Percentiles rank a stretch among this genome's conserved stretches.
Evolutionary conservation across 2,888 invertebrate species (phyloP).

Genomic region (Eremobia ochroleuca): DNA sequence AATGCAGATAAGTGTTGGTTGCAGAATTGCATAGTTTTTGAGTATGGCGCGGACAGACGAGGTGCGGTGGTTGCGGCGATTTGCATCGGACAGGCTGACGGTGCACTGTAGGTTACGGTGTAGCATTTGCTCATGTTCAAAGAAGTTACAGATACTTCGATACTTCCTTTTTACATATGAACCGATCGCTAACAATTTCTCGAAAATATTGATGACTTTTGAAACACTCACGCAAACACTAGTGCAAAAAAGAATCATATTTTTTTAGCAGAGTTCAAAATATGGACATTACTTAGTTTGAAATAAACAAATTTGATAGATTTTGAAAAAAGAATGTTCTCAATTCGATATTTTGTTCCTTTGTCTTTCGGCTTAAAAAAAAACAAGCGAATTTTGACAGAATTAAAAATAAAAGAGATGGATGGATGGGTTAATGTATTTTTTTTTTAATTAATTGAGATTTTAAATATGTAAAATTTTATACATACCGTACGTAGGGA

Average conservation of each 20-base stretch:
- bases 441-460: not conserved
- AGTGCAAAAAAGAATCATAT: no score
- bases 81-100: slow-evolving; percentile 64
- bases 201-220: not conserved
- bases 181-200: not conserved
- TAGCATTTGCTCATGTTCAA: not conserved
- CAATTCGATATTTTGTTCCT: not conserved
- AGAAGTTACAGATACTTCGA: not conserved
- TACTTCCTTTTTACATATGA: not conserved
- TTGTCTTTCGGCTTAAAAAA: not conserved
- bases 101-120: slow-evolving; percentile 40
- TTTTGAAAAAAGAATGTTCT: not conserved
- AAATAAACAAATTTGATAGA: no score
- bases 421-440: no score
- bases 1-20: slow-evolving; percentile 61
- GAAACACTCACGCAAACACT: no score
- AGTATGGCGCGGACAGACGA: slow-evolving; percentile 53
- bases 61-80: slow-evolving; percentile 57
- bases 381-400: not conserved
- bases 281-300: no score
- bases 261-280: no score
- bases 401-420: no score
- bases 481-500: not conserved
- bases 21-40: slow-evolving; percentile 57
- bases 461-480: not conserved